A percentile compares a stretch with the other conserved stretches of the same genome.
Evolutionary conservation across 2,888 invertebrate species (phyloP).

Genomic region (Onthophagus sagittarius): DNA sequence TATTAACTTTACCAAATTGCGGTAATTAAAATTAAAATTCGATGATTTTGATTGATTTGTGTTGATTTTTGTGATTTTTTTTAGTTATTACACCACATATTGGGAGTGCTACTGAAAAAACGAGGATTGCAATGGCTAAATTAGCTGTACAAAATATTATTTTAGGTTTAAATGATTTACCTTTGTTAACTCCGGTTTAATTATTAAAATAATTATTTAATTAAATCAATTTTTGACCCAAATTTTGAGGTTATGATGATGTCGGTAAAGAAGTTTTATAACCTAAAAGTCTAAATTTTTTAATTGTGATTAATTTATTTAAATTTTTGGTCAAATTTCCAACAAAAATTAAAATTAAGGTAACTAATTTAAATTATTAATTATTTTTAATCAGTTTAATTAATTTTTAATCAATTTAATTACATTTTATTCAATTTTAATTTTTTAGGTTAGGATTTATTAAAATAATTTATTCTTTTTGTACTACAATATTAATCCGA

Average conservation of each 20-base stretch:
- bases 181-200: conserved; percentile 61
- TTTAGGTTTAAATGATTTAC: conserved; percentile 67
- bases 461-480: conserved; percentile 22
- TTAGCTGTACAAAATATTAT: conserved; percentile 77
- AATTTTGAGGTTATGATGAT: too few species aligned
- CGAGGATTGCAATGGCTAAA: conserved; percentile 72
- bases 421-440: conserved; percentile 8
- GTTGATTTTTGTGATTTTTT: conserved; percentile 36
- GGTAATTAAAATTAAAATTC: background rate
- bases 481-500: conserved; percentile 39
- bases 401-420: conserved; percentile 19
- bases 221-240: too few species aligned
- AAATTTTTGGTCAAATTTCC: too few species aligned
- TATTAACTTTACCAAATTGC: background rate
- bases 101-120: conserved; percentile 76
- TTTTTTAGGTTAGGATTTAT: too few species aligned
- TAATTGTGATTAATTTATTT: too few species aligned
- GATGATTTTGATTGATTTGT: background rate
- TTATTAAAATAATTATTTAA: too few species aligned
- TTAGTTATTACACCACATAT: conserved; percentile 81
- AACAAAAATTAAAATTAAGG: too few species aligned
- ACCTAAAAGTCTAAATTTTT: too few species aligned
- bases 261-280: too few species aligned
- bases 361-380: too few species aligned
- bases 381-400: too few species aligned